Evolutionary conservation across 2,113 vertebrate genomes (phyloP), one percentile per base, ranked within the genome.

Genomic region (Salvelinus namaycush): DNA sequence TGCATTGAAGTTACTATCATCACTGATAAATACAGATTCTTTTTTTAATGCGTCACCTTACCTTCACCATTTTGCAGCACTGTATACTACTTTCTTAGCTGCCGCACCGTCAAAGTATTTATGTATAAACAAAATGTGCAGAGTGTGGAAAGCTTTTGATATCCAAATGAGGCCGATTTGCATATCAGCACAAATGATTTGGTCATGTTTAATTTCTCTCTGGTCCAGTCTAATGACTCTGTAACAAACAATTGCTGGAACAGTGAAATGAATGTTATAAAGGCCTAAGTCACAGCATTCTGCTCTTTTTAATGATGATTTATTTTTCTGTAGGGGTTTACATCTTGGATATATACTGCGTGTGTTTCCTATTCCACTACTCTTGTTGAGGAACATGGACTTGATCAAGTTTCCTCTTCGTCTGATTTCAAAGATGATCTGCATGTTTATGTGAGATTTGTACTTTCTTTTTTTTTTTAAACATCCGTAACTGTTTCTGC

Each of bases 101-200:
- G 82, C 79, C 71, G 87, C 81, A 64, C 76, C 82, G 83, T 87
- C 75, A 78, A 84, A 79, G 82, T 87, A 88, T 90, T 87, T 89
- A 91, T 89, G 54, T 78, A 82, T 89, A 75, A 88, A 84, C 81
- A 79, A 87, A 87, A 90, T 86, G 88, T 90, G 86, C 87, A 84
- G 87, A 90, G 82, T 74, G 75, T 20, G 85, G 75, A 72, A 86
- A 82, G 73, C 79, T 74, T 90, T 91, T 90, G 79, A 85, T 86
- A 90, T 57, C 73, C 86, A 90, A 83, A 91, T 91, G 85, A 87
- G 81, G 78, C 9, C 75, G 84, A 88, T 87, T 86, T 88, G 78
- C 86, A 88, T 90, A 86, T 91, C 88, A 90, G 88, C 88, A 88
- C 77, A 91, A 91, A 86, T 73, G 78, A 71, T 81, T 77, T 75